phyloP scores from a whole-genome alignment of 2,888 invertebrate genomes.

The Nemoura dubitans region DNA sequence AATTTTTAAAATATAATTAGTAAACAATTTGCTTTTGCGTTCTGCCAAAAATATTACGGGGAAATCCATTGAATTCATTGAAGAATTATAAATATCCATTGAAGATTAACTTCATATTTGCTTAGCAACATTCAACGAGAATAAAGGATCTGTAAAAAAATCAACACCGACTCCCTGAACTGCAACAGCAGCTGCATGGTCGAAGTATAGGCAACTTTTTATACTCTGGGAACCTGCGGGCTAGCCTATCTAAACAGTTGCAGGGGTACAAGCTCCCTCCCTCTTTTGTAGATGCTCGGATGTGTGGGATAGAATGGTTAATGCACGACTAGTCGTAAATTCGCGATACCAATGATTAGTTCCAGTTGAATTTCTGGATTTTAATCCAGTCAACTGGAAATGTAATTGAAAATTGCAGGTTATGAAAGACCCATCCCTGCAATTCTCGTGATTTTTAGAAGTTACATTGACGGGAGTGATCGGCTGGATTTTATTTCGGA shows the following conservation, averaged over 20 bases:
- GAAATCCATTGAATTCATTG: too few relatives aligned
- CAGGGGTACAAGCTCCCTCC: not conserved
- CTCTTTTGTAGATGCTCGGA: not conserved
- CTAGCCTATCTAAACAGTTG: not conserved
- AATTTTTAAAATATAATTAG: too few relatives aligned
- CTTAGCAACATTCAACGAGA: too few relatives aligned
- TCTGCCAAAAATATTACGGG: too few relatives aligned
- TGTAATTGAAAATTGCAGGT: constrained; percentile 26
- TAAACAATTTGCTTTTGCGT: too few relatives aligned
- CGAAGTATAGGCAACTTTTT: not conserved
- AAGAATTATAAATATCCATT: too few relatives aligned
- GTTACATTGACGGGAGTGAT: too few relatives aligned
- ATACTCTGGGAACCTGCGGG: not conserved
- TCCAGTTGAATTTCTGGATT: constrained; percentile 32
- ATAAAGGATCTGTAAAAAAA: too few relatives aligned
- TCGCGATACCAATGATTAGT: constrained; percentile 15
- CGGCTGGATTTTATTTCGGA: too few relatives aligned
- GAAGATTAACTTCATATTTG: too few relatives aligned
- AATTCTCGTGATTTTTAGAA: not conserved
- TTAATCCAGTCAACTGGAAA: constrained; percentile 22
- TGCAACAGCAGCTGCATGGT: too few relatives aligned
- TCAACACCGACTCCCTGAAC: too few relatives aligned
- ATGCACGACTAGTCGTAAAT: not conserved
- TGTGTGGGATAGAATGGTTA: not conserved
- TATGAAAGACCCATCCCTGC: not conserved